Evolutionary conservation across 2,888 invertebrate species (phyloP).

Genomic region (Tetramorium bicarinatum): DNA sequence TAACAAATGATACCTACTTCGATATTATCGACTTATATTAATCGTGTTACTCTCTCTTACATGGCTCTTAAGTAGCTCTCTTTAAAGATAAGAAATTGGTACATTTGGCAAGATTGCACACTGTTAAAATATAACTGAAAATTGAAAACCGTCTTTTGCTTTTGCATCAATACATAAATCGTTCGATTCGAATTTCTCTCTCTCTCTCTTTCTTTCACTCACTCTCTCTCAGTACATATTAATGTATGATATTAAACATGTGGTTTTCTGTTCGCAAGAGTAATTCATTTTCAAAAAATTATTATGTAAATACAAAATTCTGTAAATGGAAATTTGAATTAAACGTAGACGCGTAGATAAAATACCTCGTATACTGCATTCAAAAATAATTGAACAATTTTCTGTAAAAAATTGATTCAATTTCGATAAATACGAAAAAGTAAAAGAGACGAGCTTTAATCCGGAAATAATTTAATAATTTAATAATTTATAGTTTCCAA

Average conservation of each 20-base stretch:
- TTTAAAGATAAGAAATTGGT: neutral
- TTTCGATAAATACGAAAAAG: neutral
- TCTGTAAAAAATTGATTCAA: neutral
- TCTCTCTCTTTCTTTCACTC: no score
- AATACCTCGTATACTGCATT: neutral
- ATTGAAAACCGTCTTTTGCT: slow-evolving; percentile 3
- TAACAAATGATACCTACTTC: slow-evolving; percentile 18
- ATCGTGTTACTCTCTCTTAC: neutral
- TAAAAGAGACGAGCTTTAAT: neutral
- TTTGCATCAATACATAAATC: slow-evolving; percentile 11
- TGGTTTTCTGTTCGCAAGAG: slow-evolving; percentile 6
- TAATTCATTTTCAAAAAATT: slow-evolving; percentile 13
- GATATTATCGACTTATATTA: slow-evolving; percentile 33
- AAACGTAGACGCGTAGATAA: neutral
- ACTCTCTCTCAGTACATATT: neutral
- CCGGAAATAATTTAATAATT: neutral
- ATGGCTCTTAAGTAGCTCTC: neutral
- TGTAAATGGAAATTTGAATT: neutral
- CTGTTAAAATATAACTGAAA: slow-evolving; percentile 7
- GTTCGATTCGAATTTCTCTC: slow-evolving; percentile 6
- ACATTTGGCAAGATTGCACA: slow-evolving; percentile 15
- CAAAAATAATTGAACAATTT: neutral
- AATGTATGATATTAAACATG: neutral
- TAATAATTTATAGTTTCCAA: neutral
- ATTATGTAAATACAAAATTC: neutral